A percentile compares a stretch with the other conserved stretches of the same genome.
Evolutionary conservation across 2,888 invertebrate genomes (phyloP).

Genomic region (Limnephilus auricula): DNA sequence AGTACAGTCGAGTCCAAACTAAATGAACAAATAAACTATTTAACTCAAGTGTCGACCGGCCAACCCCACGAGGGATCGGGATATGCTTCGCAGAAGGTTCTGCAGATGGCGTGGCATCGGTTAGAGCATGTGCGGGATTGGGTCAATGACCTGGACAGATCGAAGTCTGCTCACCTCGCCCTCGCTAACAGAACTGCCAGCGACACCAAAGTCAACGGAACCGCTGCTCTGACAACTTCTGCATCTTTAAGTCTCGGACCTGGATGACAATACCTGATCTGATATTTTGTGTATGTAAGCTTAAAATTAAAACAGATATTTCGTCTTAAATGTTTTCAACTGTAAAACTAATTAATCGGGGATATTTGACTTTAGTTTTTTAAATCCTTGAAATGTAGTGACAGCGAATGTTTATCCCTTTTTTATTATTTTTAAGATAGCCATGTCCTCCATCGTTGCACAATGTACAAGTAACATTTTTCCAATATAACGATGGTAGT

Average conservation of each 20-base stretch:
- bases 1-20: slow-evolving; percentile 93
- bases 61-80: slow-evolving; percentile 98
- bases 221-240: slow-evolving; percentile 46
- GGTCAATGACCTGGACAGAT: slow-evolving; percentile 92
- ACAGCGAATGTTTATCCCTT: no score
- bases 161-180: slow-evolving; percentile 85
- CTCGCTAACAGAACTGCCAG: slow-evolving; percentile 71
- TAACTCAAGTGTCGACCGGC: slow-evolving; percentile 97
- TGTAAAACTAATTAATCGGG: no score
- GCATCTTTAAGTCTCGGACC: slow-evolving; percentile 50
- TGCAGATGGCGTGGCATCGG: slow-evolving; percentile 98
- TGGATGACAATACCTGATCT: slow-evolving; percentile 56
- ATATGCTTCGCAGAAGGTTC: slow-evolving; percentile 96
- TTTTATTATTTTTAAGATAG: no score
- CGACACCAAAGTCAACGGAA: slow-evolving; percentile 65
- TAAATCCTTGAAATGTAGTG: no score
- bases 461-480: no score
- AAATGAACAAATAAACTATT: slow-evolving; percentile 95
- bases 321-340: no score
- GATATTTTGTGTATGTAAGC: neutral
- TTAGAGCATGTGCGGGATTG: slow-evolving; percentile 94
- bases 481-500: no score
- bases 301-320: neutral
- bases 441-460: no score
- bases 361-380: no score